Conservation (phyloP, 2,888 invertebrate genomes). For the Hoplodrina blanda region DNA sequence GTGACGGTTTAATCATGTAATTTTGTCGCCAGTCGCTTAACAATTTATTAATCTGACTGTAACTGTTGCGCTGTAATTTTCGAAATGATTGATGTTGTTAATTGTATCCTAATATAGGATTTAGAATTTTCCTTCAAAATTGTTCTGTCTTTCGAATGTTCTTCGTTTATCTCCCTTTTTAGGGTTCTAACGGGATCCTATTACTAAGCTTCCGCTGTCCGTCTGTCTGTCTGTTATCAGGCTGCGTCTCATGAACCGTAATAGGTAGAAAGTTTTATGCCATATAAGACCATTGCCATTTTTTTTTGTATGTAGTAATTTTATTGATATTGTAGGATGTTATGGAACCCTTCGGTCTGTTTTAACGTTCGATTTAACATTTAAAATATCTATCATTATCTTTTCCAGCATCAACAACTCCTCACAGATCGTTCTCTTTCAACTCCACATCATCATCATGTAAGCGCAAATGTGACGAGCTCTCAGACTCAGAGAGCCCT, state of each 20-base stretch:
- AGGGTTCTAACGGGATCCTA: no score
- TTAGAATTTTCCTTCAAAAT: background rate
- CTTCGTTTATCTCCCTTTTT: background rate
- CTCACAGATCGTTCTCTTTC: constrained; percentile 71
- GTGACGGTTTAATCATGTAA: constrained; percentile 42
- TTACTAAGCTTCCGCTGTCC: no score
- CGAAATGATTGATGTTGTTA: constrained; percentile 26
- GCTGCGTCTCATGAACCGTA: no score
- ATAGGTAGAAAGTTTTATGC: background rate
- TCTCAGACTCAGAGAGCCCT: constrained; percentile 83
- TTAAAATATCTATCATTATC: background rate
- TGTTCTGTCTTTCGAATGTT: background rate
- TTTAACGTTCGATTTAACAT: background rate
- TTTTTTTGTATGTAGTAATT: no score
- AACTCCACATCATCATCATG: constrained; percentile 80
- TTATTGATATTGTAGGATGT: no score
- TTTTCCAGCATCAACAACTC: constrained; percentile 73
- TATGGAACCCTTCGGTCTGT: no score
- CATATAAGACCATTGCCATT: background rate
- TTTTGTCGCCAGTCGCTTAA: constrained; percentile 24
- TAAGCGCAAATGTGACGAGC: constrained; percentile 81
- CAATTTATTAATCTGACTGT: constrained; percentile 33
- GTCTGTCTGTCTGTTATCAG: no score
- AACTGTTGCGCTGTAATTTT: constrained; percentile 11
- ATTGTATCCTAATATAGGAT: background rate